phyloP scores from a whole-genome alignment of 1,140 invertebrate species.

The Adelges cooleyi region DNA sequence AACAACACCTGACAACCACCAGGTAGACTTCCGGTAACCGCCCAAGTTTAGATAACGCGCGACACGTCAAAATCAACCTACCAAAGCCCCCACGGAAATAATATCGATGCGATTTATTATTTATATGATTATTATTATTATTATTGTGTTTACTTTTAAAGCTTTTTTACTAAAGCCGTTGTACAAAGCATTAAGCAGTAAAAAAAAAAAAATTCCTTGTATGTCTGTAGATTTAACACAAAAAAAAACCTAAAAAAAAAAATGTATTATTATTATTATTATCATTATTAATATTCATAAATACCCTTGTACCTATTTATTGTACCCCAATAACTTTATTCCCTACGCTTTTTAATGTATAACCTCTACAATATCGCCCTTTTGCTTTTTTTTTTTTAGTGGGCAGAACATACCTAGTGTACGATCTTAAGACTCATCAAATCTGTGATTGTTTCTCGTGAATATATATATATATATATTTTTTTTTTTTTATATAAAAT shows the following conservation, averaged over 20 bases:
- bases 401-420: conserved; percentile 4
- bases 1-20: conserved; percentile 32
- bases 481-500: conserved; percentile 5
- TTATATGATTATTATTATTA: background rate
- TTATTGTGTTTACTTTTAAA: background rate
- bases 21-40: conserved; percentile 6
- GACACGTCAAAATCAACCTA: background rate
- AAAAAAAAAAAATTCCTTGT: background rate
- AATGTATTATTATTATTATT: background rate
- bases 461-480: background rate
- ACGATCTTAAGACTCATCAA: conserved; percentile 28
- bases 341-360: conserved; percentile 18
- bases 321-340: background rate
- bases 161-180: background rate
- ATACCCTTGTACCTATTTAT: background rate
- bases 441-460: conserved; percentile 27
- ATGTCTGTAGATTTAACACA: background rate
- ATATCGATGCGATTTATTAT: background rate
- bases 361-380: conserved; percentile 10
- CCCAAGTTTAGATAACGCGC: conserved; percentile 7
- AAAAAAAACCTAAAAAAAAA: background rate
- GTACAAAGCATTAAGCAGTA: conserved; percentile 3
- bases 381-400: conserved; percentile 23
- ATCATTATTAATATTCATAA: background rate
- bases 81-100: background rate